Conservation (phyloP, 92 coral and sea anemone species). For the Meandrina meandrites region DNA sequence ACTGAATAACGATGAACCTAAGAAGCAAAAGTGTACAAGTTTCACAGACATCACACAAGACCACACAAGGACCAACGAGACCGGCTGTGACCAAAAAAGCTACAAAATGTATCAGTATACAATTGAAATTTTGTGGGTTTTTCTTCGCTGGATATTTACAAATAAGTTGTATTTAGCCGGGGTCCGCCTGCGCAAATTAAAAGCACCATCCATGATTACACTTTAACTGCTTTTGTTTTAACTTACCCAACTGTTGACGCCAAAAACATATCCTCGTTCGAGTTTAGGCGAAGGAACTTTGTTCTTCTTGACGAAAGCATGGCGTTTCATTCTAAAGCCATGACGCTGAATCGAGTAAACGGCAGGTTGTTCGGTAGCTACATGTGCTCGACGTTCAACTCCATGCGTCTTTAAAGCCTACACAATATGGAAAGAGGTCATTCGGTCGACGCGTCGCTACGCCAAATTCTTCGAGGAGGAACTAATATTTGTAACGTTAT, state of each 20-base stretch:
- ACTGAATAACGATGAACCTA: constrained; percentile 17
- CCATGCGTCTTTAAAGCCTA: neutral
- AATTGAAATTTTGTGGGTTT: neutral
- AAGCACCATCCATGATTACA: neutral
- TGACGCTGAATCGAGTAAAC: constrained; percentile 7
- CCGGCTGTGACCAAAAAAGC: neutral
- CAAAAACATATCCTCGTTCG: constrained; percentile 87
- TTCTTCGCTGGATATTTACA: constrained; percentile 9
- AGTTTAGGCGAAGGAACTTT: constrained; percentile 63
- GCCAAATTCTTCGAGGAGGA: neutral
- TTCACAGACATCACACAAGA: neutral
- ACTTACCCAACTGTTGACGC: constrained; percentile 99
- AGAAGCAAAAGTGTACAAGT: neutral
- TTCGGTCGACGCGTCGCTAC: neutral
- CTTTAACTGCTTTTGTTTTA: neutral
- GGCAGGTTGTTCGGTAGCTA: constrained; percentile 4
- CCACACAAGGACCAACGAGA: neutral
- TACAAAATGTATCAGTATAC: neutral
- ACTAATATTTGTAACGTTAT: neutral
- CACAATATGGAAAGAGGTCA: constrained; percentile 4
- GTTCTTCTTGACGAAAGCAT: constrained; percentile 81
- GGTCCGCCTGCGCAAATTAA: neutral
- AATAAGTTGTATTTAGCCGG: neutral
- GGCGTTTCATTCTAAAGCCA: constrained; percentile 93
- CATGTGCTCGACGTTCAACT: constrained; percentile 9